Conservation (phyloP, 2,113 vertebrate species). For the Notarius quadriscutis region DNA sequence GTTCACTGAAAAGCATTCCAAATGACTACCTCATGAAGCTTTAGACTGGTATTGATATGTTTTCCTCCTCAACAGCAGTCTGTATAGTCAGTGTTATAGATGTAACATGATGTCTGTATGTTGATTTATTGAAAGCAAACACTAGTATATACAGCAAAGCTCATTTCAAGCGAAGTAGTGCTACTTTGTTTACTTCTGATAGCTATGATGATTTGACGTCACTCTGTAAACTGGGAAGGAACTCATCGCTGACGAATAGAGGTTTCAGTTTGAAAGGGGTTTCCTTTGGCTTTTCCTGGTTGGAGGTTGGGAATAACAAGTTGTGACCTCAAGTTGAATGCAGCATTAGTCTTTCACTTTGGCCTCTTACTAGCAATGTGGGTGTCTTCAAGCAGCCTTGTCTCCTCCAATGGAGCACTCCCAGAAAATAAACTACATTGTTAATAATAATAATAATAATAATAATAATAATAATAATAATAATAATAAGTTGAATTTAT, state of each 20-base stretch:
- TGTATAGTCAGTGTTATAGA: background rate
- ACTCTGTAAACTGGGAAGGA: background rate
- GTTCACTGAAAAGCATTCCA: too few relatives aligned
- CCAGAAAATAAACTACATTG: too few relatives aligned
- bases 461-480: too few relatives aligned
- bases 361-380: background rate
- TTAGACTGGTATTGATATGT: background rate
- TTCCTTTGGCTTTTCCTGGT: background rate
- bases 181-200: background rate
- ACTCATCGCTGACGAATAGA: background rate
- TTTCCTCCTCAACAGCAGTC: background rate
- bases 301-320: background rate
- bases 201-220: background rate
- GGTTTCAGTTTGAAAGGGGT: background rate
- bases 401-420: background rate
- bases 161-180: background rate
- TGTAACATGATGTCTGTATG: background rate
- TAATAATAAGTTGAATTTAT: too few relatives aligned
- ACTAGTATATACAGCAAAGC: background rate
- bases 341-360: background rate
- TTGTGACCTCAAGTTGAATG: background rate
- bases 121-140: background rate
- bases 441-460: too few relatives aligned
- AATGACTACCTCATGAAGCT: too few relatives aligned
- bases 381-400: background rate